phyloP scores from a whole-genome alignment of 2,797 vertebrate species.

The Gadopsis marmoratus region DNA sequence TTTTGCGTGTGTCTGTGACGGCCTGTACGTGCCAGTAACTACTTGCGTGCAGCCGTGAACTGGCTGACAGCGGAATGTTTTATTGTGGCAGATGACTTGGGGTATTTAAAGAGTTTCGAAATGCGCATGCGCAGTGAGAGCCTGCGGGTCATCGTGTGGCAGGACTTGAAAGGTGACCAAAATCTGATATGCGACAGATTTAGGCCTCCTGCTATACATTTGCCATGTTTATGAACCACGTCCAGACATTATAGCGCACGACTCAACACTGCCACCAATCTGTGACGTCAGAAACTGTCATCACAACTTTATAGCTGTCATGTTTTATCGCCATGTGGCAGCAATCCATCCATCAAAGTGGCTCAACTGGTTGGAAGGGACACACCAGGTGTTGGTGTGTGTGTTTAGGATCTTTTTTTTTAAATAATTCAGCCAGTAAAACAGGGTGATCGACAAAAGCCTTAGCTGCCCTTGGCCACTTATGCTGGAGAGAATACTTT shows the following conservation, averaged over 20 bases:
- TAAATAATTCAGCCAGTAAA: slow-evolving; percentile 30
- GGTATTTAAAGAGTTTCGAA: slow-evolving; percentile 85
- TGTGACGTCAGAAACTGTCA: not conserved
- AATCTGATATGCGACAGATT: slow-evolving; percentile 80
- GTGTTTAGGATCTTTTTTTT: slow-evolving; percentile 15
- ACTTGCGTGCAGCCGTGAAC: slow-evolving; percentile 57
- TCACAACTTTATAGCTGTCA: not conserved
- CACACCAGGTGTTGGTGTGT: slow-evolving; percentile 20
- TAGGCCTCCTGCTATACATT: slow-evolving; percentile 12
- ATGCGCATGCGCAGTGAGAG: slow-evolving; percentile 81
- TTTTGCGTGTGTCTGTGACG: slow-evolving; percentile 54
- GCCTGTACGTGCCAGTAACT: slow-evolving; percentile 51
- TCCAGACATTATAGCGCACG: not conserved
- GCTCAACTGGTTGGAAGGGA: slow-evolving; percentile 35
- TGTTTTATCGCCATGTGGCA: slow-evolving; percentile 13
- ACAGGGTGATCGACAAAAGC: slow-evolving; percentile 13
- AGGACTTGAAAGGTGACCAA: slow-evolving; percentile 76
- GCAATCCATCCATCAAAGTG: slow-evolving; percentile 35
- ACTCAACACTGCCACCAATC: not conserved
- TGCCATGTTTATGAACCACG: not conserved
- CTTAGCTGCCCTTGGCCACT: slow-evolving; percentile 17
- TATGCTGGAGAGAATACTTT: too few species aligned
- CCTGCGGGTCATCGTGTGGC: slow-evolving; percentile 76
- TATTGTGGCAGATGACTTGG: slow-evolving; percentile 87
- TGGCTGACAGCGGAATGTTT: slow-evolving; percentile 84